phyloP scores from a whole-genome alignment of 1,140 invertebrate genomes.

The Dreissena rostriformis region DNA sequence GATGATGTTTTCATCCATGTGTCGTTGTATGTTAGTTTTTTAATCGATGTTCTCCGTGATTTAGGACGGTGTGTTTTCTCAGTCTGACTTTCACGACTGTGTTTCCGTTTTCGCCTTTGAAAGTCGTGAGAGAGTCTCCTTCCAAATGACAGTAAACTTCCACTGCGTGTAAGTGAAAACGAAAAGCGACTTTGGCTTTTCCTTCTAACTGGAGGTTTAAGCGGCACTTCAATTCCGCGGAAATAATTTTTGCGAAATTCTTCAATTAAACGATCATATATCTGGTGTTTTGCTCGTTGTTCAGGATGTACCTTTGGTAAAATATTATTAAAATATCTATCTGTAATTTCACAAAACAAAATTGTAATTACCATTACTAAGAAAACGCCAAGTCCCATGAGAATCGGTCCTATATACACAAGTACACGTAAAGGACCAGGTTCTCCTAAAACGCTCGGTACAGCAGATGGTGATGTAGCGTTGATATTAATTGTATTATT shows the following conservation, averaged over 20 bases:
- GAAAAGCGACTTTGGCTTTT: conserved; percentile 41
- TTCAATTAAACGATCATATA: conserved; percentile 72
- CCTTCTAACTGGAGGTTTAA: conserved; percentile 29
- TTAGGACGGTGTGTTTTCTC: conserved; percentile 45
- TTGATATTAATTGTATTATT: conserved; percentile 31
- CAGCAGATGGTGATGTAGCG: conserved; percentile 24
- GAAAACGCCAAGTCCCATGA: conserved; percentile 76
- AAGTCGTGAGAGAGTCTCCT: conserved; percentile 59
- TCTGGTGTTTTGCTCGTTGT: conserved; percentile 59
- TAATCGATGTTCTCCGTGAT: conserved; percentile 31
- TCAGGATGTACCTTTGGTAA: conserved; percentile 60
- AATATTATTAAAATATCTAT: conserved; percentile 71
- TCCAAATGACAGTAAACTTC: conserved; percentile 40
- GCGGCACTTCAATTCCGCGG: conserved; percentile 71
- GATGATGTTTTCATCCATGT: conserved; percentile 76
- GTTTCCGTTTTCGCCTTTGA: conserved; percentile 54
- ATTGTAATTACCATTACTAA: conserved; percentile 73
- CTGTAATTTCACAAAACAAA: conserved; percentile 77
- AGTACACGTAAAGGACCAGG: conserved; percentile 56
- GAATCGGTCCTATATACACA: conserved; percentile 70
- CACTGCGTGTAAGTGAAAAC: conserved; percentile 36
- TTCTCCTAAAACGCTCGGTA: conserved; percentile 37
- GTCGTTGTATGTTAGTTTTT: conserved; percentile 51
- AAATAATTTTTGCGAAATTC: conserved; percentile 77
- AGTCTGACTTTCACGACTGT: conserved; percentile 41